Evolutionary conservation across 2,888 invertebrate genomes (phyloP).

Genomic region (Elysia crispata): DNA sequence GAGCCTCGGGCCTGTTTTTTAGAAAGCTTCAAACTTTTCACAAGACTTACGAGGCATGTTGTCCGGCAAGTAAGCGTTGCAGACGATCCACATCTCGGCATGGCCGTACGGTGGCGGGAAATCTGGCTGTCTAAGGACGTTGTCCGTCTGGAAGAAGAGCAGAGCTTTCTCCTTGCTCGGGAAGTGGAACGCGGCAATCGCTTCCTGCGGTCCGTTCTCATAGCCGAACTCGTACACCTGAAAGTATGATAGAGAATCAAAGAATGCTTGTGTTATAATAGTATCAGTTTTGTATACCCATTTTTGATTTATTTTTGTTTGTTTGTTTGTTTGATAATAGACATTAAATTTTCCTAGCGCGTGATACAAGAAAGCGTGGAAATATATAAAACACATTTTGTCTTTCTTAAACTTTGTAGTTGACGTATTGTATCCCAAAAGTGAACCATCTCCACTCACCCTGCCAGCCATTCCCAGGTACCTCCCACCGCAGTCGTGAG

Average conservation of each 20-base stretch:
- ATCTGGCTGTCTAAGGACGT: slow-evolving; percentile 56
- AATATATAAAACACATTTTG: too few species aligned
- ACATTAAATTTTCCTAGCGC: too few species aligned
- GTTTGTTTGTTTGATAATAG: too few species aligned
- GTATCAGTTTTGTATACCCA: background rate
- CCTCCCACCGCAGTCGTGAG: slow-evolving; percentile 46
- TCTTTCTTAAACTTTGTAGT: too few species aligned
- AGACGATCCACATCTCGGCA: slow-evolving; percentile 48
- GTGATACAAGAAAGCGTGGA: too few species aligned
- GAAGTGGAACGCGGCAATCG: slow-evolving; percentile 57
- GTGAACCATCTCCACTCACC: too few species aligned
- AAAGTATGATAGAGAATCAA: too few species aligned
- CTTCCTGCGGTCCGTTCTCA: slow-evolving; percentile 48
- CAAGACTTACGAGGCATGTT: slow-evolving; percentile 40
- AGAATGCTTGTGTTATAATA: too few species aligned
- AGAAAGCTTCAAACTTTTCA: too few species aligned
- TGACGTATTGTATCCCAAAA: too few species aligned
- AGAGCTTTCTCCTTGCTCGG: slow-evolving; percentile 52
- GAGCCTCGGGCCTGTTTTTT: too few species aligned
- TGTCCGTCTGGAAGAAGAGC: slow-evolving; percentile 56
- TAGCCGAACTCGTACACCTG: slow-evolving; percentile 52
- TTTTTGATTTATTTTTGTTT: background rate
- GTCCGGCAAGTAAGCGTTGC: slow-evolving; percentile 44
- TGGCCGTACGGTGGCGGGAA: slow-evolving; percentile 55
- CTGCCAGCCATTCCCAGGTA: slow-evolving; percentile 49